Evolutionary conservation across 2,888 invertebrate species (phyloP), one percentile per base, ranked within the genome.

Genomic region (Eupithecia dodoneata): DNA sequence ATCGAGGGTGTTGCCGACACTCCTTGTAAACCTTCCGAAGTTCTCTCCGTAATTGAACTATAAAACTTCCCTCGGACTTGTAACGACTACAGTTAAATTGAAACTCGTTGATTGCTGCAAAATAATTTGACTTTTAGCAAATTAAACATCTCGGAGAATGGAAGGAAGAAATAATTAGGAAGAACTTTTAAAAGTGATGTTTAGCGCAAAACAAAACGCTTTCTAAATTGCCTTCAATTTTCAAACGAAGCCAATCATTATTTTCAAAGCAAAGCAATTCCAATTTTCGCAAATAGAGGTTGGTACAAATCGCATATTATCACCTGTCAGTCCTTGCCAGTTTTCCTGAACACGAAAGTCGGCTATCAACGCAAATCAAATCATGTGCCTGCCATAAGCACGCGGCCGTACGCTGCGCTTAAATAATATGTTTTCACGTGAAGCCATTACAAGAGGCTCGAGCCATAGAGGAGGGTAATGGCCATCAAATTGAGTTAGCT

Each of bases 41-140:
- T 81, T 80, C 77, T 80, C 79, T 79, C 75, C 77, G 71, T 82
- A 81, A 81, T 81, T 80, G 77, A 79, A 82, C 78, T 76, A 79
- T 82, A 80, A 80, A 81, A 82, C 78, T 81, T 79, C 74, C 72
- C 72, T 71, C 75, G 73, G 77, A 81, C 76, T 82, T 79, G 76
- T 75, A 80, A 80, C 77, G 79, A 74, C 79, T 77, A 59, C 75
- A 78, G 77, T 79, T 81, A 76, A 80, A 81, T 81, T 81, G 76
- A 81, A 81, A 78, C 78, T 81, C 74, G 67, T 78, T 73, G 79
- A 77, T 81, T 81, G 76, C 81, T 78, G 52, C 71, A 52, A 77
- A 80, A 71, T 71, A 74, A 78, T 79, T 72, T 67, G 63, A 76
- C 76, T 73, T 79, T 77, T 76, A 80, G 74, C 78, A 77, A 74